These are phyloP conservation scores for Parapsyche elsis DNA, from an alignment of 1,140 invertebrate genomes.

Conservation along the genomic window DNA sequence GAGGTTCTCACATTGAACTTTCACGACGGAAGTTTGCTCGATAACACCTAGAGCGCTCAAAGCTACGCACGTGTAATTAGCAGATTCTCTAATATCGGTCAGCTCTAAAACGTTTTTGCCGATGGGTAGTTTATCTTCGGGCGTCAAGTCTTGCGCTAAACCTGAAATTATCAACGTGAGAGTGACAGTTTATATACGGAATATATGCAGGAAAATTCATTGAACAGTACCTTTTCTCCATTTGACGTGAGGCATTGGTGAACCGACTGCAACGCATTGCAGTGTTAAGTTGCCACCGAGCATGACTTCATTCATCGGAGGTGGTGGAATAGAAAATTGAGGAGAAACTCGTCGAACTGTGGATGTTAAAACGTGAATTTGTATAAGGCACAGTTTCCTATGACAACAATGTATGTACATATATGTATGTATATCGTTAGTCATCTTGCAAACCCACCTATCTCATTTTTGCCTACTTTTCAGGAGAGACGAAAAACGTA, in stretches of 20 bases:
- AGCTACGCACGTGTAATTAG: conserved; percentile 97
- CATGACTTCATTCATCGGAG: conserved; percentile 86
- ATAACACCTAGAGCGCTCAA: conserved; percentile 94
- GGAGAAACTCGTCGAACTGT: conserved; percentile 92
- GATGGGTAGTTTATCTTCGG: conserved; percentile 86
- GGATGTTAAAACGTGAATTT: conserved; percentile 57
- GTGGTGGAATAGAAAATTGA: conserved; percentile 92
- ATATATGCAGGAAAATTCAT: background rate
- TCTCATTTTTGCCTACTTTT: no score
- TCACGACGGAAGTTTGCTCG: conserved; percentile 85
- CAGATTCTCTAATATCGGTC: conserved; percentile 88
- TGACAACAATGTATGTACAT: no score
- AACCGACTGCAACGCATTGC: conserved; percentile 95
- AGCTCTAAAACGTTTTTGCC: conserved; percentile 88
- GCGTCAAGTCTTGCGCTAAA: conserved; percentile 80
- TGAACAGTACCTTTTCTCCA: conserved; percentile 92
- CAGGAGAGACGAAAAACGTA: no score
- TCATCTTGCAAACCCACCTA: no score
- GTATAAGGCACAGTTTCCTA: background rate
- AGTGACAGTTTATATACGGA: background rate
- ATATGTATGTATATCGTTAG: no score
- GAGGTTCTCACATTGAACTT: conserved; percentile 90
- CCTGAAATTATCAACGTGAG: conserved; percentile 58
- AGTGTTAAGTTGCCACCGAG: conserved; percentile 90
- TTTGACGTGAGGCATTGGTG: conserved; percentile 97